Base-by-base conservation (phyloP, 1,140 invertebrate species). In the Drosophila kikkawai region DNA sequence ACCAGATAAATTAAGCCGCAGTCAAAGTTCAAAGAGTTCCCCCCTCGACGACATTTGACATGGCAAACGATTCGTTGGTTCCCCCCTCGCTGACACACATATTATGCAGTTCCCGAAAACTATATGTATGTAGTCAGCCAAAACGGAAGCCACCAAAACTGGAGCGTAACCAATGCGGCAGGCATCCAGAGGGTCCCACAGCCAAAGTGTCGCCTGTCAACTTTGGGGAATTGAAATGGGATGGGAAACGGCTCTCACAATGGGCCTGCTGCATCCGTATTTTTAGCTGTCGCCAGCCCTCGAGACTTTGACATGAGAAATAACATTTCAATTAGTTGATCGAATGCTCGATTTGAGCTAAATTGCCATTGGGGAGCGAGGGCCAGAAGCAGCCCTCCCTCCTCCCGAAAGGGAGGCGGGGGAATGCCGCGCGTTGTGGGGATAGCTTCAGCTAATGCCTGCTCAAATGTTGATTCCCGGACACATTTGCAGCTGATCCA, bases 311-410 rank as follows among this genome's bases (percentile, higher is more conserved):
- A 88, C 84, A 84, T 84, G 58, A 48, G 47, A 39, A 70, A 66
- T 82, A 71, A 78, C 75, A 78, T 88, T 87, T 87, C 77, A 87
- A 87, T 87, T 87, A 88, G 83, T 87, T 83, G 71, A 68, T 75
- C 59, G 41, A 77, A 78, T 42, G 73, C 71, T 58, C 61, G 48
- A 77, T 68, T 68, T 77, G 48, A 74, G 47, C 66, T 65, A 64
- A 82, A 79, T 82, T 67, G 64, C 39, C 67, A 19, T 44, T 7
- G 48, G 63, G 37, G 32, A 13, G 47, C 22, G 34, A 22, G 22
- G 15, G 13, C 42, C 41, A 17, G 19, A 39, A 34, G 15, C 26
- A 22, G 12, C 6, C 36, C 50, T 17, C n/a, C 29, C 11, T 7
- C 34, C 19, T 8, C n/a, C 50, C 17, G 2, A 3, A 22, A n/a